Conservation (phyloP, 1,140 invertebrate genomes). For the Homarus americanus region DNA sequence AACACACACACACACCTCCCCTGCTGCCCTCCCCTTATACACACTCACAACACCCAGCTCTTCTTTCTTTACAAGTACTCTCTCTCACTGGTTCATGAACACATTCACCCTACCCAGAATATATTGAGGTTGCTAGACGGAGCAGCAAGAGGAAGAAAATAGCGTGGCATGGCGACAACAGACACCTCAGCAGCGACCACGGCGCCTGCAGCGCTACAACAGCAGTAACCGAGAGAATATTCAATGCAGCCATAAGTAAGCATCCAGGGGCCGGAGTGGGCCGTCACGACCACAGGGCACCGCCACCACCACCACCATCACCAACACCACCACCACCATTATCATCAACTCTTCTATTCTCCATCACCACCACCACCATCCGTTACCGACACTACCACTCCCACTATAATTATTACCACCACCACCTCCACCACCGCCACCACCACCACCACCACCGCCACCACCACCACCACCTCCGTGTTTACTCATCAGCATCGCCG, state of each 20-base stretch:
- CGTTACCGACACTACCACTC: background rate
- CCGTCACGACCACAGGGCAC: constrained; percentile 22
- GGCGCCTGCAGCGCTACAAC: constrained; percentile 18
- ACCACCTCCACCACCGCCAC: background rate
- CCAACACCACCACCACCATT: background rate
- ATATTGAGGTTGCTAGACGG: background rate
- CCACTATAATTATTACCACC: background rate
- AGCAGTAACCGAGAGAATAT: constrained; percentile 40
- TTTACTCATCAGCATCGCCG: background rate
- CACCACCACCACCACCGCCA: background rate
- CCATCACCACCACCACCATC: background rate
- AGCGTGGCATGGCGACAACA: background rate
- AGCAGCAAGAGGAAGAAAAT: background rate
- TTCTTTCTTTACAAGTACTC: too few species aligned
- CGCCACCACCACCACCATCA: background rate
- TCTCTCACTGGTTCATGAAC: background rate
- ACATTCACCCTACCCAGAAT: background rate
- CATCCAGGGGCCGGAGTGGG: background rate
- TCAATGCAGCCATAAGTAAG: constrained; percentile 45
- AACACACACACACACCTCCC: background rate
- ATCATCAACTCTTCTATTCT: background rate
- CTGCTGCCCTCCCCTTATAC: background rate
- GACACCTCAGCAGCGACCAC: background rate
- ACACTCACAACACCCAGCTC: background rate
- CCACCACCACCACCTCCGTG: background rate